Conservation (phyloP, 1,140 invertebrate genomes). For the Aphidius gifuensis region DNA sequence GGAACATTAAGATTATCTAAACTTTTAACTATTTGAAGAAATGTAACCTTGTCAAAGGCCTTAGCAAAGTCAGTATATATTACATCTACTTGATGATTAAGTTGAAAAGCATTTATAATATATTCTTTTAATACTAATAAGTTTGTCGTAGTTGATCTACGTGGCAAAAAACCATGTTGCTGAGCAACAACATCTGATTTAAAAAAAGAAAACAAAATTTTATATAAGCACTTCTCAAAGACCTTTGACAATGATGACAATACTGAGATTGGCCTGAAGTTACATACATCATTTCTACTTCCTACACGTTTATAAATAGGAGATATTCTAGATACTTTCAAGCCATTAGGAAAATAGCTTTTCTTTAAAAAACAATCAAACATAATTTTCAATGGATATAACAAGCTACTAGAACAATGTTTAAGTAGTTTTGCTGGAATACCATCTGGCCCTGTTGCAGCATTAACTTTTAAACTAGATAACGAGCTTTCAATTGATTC, state of each 20-base stretch:
- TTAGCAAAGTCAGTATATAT: constrained; percentile 40
- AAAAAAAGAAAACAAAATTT: constrained; percentile 13
- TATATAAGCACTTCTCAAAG: constrained; percentile 30
- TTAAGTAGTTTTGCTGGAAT: no score
- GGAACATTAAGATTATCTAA: no score
- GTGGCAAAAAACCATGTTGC: constrained; percentile 35
- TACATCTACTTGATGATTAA: constrained; percentile 32
- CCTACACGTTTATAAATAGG: constrained; percentile 32
- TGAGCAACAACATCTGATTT: neutral
- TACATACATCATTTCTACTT: constrained; percentile 17
- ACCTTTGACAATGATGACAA: constrained; percentile 33
- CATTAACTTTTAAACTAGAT: no score
- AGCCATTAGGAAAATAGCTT: constrained; percentile 15
- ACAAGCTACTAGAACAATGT: no score
- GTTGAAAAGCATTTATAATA: constrained; percentile 26
- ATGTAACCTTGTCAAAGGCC: constrained; percentile 40
- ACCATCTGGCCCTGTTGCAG: no score
- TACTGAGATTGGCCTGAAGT: constrained; percentile 38
- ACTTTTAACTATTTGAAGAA: no score
- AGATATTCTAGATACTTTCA: constrained; percentile 22
- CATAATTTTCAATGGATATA: no score
- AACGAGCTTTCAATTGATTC: no score
- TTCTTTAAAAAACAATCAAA: no score
- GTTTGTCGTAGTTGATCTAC: constrained; percentile 31
- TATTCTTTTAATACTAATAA: constrained; percentile 29